Base-by-base conservation (phyloP, 1,140 invertebrate species). In the Contarinia nasturtii region DNA sequence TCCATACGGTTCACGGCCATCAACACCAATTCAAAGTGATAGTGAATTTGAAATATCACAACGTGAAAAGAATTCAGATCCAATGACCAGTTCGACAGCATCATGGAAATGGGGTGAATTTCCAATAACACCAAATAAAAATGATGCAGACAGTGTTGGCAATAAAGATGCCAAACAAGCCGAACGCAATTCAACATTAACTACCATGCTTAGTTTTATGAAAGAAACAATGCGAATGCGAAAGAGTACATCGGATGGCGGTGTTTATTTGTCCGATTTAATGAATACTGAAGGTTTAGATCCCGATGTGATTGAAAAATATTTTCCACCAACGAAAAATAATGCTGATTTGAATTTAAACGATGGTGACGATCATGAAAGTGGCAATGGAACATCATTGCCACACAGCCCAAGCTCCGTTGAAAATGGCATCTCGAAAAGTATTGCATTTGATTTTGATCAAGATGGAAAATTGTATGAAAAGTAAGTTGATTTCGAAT, bases 91-190 rank as follows among this genome's bases (percentile, higher is more conserved):
- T 64, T 64, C 54, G 60, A 27, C 27, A 10, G 56, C 55, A 40
- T 86, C 76, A 48, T 98, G 95, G 95, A 79, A 86, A 53, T 98
- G 95, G 95, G 95, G 95, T 21, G 87, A 97, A 61, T 68, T 98
- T 42, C 95, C 94, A 0, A 80, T 67, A 12, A 64, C 70, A 57
- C 51, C 71, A 54, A 7, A 55, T 60, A 7, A 54, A 59, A 14
- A 21, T 7, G 34, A 47, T 19, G 41, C 45, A 45, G 22, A 49
- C 33, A 22, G 56, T 50, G 2, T 47, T 18, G 33, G 37, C 52
- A 36, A 61, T 49, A 42, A 54, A 50, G 47, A 59, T 57, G 67
- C 64, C 46, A 71, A 73, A 45, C 57, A 68, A 46, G 76, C 73
- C 51, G 75, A 82, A 53, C 72, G 76, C 18, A 65, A 69, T 11